phyloP scores from a whole-genome alignment of 1,140 invertebrate genomes.

The Trissolcus basalis region DNA sequence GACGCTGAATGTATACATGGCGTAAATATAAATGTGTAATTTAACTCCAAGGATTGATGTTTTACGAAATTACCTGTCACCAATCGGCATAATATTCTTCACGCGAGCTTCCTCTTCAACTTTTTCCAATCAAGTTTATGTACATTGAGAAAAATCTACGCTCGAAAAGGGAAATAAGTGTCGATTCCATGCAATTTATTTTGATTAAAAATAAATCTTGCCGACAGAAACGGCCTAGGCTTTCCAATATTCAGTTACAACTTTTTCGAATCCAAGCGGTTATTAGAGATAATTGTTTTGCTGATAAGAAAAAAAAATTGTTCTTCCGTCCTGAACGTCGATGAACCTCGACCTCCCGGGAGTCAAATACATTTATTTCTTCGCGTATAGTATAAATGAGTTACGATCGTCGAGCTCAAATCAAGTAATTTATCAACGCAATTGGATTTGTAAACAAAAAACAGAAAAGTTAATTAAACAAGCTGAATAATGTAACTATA shows the following conservation, averaged over 20 bases:
- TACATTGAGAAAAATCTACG: constrained; percentile 53
- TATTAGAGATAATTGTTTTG: constrained; percentile 10
- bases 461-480: constrained; percentile 17
- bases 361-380: no score
- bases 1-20: constrained; percentile 21
- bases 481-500: constrained; percentile 8
- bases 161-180: constrained; percentile 54
- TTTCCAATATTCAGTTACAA: constrained; percentile 5
- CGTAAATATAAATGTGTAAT: constrained; percentile 50
- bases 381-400: neutral
- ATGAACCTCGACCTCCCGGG: neutral
- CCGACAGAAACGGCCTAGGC: constrained; percentile 23
- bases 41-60: constrained; percentile 55
- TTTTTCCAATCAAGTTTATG: constrained; percentile 56
- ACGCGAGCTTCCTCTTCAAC: constrained; percentile 58
- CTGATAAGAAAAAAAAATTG: constrained; percentile 13
- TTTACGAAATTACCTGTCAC: constrained; percentile 59
- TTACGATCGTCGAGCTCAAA: neutral
- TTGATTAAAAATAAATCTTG: constrained; percentile 58
- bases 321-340: neutral
- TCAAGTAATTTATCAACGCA: constrained; percentile 8
- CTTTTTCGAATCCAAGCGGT: neutral
- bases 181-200: constrained; percentile 58
- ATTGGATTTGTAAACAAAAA: neutral
- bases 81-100: constrained; percentile 59